phyloP scores from a whole-genome alignment of 2,113 vertebrate species.

The Caloenas nicobarica region DNA sequence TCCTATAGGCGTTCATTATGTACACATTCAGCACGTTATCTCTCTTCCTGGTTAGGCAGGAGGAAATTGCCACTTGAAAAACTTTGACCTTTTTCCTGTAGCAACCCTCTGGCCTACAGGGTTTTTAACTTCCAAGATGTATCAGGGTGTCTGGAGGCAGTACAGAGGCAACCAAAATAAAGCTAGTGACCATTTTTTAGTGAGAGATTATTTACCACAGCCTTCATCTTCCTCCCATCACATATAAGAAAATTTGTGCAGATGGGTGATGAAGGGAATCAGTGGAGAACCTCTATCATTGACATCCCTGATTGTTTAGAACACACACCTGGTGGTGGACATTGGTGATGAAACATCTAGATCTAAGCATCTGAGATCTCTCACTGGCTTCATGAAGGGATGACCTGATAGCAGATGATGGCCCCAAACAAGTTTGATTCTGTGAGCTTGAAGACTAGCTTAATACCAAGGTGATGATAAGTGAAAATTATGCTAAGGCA shows the following conservation, averaged over 20 bases:
- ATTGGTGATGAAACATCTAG: neutral
- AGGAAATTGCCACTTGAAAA: neutral
- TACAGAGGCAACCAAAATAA: neutral
- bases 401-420: neutral
- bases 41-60: neutral
- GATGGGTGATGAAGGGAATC: neutral
- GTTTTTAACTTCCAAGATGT: neutral
- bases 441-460: neutral
- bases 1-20: neutral
- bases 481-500: neutral
- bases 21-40: neutral
- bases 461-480: neutral
- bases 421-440: neutral
- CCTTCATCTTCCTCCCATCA: neutral
- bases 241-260: neutral
- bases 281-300: neutral
- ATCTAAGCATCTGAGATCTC: neutral
- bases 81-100: neutral
- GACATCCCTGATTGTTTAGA: neutral
- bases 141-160: neutral
- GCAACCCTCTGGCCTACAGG: neutral
- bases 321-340: neutral
- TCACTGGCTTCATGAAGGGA: neutral
- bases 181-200: neutral
- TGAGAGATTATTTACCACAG: neutral